A percentile compares a stretch with the other conserved stretches of the same genome.
These are phyloP conservation scores for Bubo bubo DNA, from an alignment of 2,113 vertebrate species.

Conservation along the genomic window DNA sequence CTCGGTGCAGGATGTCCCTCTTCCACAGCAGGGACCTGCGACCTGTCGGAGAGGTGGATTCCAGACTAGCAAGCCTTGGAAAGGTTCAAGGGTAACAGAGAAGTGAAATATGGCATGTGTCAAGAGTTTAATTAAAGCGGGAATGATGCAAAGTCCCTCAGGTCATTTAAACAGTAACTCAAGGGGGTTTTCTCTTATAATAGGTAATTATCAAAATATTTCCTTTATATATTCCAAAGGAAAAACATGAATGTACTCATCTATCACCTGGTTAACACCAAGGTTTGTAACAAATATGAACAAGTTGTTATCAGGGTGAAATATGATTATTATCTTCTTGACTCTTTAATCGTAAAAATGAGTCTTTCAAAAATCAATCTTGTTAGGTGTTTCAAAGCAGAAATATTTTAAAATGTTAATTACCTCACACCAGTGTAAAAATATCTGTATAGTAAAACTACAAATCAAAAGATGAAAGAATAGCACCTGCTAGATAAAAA, in stretches of 20 bases:
- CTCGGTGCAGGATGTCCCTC: accelerated
- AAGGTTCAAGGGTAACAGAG: neutral
- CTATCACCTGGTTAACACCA: neutral
- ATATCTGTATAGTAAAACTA: neutral
- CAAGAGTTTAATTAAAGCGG: conserved; percentile 12
- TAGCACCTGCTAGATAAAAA: neutral
- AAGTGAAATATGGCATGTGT: neutral
- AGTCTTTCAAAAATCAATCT: neutral
- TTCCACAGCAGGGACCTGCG: neutral
- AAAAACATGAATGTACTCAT: neutral
- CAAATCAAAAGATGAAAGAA: neutral
- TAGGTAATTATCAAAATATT: neutral
- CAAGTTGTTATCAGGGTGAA: neutral
- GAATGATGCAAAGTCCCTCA: neutral
- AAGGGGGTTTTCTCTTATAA: neutral
- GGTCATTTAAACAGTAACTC: neutral
- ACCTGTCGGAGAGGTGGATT: accelerated
- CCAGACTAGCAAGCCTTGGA: neutral
- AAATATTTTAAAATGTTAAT: neutral
- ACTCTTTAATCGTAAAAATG: neutral
- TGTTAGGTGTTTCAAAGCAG: neutral
- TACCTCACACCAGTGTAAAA: neutral
- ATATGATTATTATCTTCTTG: neutral
- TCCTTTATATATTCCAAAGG: neutral
- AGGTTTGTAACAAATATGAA: neutral